Conservation (phyloP, 1,140 invertebrate genomes). For the Halesus radiatus region DNA sequence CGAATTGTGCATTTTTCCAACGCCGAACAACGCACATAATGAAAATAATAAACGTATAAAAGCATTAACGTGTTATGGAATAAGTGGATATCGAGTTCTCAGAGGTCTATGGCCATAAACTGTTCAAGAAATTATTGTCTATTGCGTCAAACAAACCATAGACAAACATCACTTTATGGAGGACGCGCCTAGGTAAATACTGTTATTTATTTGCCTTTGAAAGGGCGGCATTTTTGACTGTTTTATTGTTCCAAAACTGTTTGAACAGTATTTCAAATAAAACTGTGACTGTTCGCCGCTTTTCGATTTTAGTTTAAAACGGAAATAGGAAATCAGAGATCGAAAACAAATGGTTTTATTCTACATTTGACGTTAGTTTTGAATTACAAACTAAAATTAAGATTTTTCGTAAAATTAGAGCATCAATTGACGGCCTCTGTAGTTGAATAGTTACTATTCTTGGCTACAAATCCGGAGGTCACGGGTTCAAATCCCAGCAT, state of each 20-base stretch:
- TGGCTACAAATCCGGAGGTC: too few relatives aligned
- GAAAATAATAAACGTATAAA: slow-evolving; percentile 2
- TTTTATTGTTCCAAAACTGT: slow-evolving; percentile 43
- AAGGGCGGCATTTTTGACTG: slow-evolving; percentile 46
- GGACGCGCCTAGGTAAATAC: slow-evolving; percentile 36
- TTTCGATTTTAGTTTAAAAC: too few relatives aligned
- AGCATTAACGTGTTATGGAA: slow-evolving; percentile 14
- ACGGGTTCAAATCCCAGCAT: too few relatives aligned
- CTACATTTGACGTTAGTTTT: too few relatives aligned
- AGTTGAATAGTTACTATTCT: too few relatives aligned
- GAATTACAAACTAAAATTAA: too few relatives aligned
- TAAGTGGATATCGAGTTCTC: slow-evolving; percentile 19
- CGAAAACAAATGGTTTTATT: too few relatives aligned
- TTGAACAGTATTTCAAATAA: slow-evolving; percentile 32
- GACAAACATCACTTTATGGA: slow-evolving; percentile 13
- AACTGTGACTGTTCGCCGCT: not conserved
- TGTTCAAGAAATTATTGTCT: slow-evolving; percentile 37
- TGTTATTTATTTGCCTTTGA: slow-evolving; percentile 37
- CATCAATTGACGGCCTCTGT: too few relatives aligned
- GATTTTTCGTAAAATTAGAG: too few relatives aligned
- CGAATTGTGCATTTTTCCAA: too few relatives aligned
- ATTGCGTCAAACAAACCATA: slow-evolving; percentile 33
- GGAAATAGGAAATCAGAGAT: too few relatives aligned
- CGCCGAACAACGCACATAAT: too few relatives aligned
- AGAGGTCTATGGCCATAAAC: slow-evolving; percentile 25